Evolutionary conservation across 2,888 invertebrate genomes (phyloP).

Genomic region (Allolobophora icterica): DNA sequence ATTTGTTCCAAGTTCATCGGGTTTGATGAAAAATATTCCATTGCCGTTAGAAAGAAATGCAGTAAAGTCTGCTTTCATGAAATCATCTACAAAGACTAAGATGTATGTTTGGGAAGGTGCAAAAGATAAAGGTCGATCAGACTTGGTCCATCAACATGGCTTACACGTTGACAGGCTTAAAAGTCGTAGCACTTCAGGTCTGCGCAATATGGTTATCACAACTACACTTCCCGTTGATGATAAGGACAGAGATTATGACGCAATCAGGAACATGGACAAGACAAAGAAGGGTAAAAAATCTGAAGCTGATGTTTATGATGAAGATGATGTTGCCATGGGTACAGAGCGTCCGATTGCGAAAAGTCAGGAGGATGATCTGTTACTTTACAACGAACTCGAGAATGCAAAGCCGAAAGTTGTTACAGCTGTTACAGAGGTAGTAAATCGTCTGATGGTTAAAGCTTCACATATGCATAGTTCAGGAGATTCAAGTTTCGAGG

Average conservation of each 20-base stretch:
- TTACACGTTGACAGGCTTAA: too few species aligned
- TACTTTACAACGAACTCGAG: neutral
- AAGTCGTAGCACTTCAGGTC: too few species aligned
- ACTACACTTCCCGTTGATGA: too few species aligned
- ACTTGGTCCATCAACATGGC: too few species aligned
- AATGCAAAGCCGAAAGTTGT: neutral
- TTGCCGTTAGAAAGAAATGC: neutral
- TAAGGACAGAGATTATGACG: too few species aligned
- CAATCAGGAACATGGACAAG: too few species aligned
- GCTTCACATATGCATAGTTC: neutral
- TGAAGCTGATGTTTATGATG: neutral
- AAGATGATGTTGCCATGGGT: neutral
- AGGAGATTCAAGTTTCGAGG: neutral
- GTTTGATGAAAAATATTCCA: neutral
- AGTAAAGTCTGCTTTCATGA: neutral
- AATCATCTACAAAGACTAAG: neutral
- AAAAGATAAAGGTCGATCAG: too few species aligned
- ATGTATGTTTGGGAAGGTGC: neutral
- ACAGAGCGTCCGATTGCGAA: neutral
- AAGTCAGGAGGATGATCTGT: constrained; percentile 2
- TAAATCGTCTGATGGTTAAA: neutral
- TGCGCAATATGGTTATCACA: too few species aligned
- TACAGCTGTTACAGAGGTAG: neutral
- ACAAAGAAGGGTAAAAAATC: neutral
- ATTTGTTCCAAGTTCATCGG: neutral